Evolutionary conservation across 2,797 vertebrate genomes (phyloP).

Genomic region (Chromis chromis): DNA sequence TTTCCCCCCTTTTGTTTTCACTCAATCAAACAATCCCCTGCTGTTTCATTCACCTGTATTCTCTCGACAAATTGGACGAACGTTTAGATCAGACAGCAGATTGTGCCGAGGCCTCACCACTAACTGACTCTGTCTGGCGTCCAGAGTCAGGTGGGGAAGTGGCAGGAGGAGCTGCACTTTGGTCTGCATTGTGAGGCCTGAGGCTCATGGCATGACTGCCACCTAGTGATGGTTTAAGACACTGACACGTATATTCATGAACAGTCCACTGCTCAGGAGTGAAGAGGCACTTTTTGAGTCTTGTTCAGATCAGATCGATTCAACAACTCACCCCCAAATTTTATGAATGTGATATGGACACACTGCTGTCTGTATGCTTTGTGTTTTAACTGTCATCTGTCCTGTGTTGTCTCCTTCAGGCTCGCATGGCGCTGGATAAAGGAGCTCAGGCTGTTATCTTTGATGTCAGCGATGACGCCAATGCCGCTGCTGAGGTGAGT

Average conservation of each 20-base stretch:
- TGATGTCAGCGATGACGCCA: conserved; percentile 92
- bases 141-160: conserved; percentile 57
- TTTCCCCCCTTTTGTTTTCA: neutral
- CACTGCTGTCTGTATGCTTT: neutral
- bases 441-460: conserved; percentile 97
- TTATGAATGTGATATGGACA: too few species aligned
- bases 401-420: conserved; percentile 82
- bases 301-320: too few species aligned
- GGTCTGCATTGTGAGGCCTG: conserved; percentile 6
- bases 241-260: neutral
- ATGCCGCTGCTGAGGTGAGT: conserved; percentile 91
- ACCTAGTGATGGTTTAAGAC: conserved; percentile 71
- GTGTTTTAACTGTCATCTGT: neutral
- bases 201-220: conserved; percentile 65
- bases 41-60: neutral
- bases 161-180: conserved; percentile 49
- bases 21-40: conserved; percentile 1
- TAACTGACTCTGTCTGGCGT: conserved; percentile 10
- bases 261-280: neutral
- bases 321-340: too few species aligned
- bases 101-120: conserved; percentile 8
- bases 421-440: conserved; percentile 92
- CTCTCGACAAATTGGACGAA: neutral
- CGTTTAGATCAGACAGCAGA: neutral
- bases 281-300: too few species aligned